Percentiles rank a stretch among this genome's conserved stretches.
Conservation (phyloP, 2,797 vertebrate genomes). For the Syngnathus rostellatus region DNA sequence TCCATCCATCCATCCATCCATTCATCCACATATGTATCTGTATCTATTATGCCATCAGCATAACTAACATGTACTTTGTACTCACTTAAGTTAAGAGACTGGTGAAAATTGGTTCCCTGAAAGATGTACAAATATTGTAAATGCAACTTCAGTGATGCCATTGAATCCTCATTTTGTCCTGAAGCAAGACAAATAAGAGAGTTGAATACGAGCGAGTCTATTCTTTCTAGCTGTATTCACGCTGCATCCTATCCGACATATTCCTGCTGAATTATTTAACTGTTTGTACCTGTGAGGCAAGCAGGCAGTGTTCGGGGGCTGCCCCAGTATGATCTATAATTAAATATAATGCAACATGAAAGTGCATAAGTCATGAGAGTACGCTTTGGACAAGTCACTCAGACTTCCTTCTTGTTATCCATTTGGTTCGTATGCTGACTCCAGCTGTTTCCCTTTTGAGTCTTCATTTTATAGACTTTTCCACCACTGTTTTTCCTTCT, state of each 20-base stretch:
- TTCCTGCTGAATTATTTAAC: slow-evolving; percentile 70
- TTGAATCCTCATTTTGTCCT: slow-evolving; percentile 52
- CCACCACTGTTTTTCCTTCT: slow-evolving; percentile 14
- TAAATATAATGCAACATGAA: slow-evolving; percentile 77
- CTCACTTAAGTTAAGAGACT: no score
- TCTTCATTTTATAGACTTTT: slow-evolving; percentile 33
- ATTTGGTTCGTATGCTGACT: slow-evolving; percentile 44
- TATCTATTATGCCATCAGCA: no score
- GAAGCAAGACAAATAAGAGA: slow-evolving; percentile 39
- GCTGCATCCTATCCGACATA: slow-evolving; percentile 55
- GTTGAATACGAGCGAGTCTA: slow-evolving; percentile 45
- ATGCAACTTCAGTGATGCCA: slow-evolving; percentile 31
- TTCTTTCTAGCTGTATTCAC: slow-evolving; percentile 47
- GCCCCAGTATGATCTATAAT: slow-evolving; percentile 74
- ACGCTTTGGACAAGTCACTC: slow-evolving; percentile 57
- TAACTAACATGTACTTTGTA: no score
- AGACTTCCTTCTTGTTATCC: slow-evolving; percentile 46
- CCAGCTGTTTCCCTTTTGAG: slow-evolving; percentile 37
- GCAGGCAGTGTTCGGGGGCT: slow-evolving; percentile 62
- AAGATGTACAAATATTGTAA: not conserved
- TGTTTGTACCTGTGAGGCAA: slow-evolving; percentile 76
- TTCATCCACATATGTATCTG: not conserved
- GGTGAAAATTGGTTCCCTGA: not conserved
- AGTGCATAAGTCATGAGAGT: slow-evolving; percentile 77
- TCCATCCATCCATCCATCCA: slow-evolving; percentile 12